Evolutionary conservation across 2,113 vertebrate genomes (phyloP).

Genomic region (Hemibagrus wyckioides): DNA sequence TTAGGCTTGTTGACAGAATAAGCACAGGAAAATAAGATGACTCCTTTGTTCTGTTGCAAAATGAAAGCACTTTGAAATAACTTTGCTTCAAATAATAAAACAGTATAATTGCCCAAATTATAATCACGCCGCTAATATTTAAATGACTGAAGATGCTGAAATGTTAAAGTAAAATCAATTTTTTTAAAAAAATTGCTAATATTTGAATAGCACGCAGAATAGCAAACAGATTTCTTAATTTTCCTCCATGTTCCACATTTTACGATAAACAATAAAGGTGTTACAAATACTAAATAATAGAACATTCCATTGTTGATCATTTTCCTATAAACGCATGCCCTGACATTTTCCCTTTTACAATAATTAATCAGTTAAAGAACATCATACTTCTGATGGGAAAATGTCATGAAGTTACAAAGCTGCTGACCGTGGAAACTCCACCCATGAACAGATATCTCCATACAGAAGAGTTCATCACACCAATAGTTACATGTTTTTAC

Average conservation of each 20-base stretch:
- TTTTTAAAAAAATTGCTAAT: background rate
- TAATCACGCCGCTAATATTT: background rate
- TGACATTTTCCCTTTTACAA: background rate
- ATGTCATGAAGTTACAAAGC: background rate
- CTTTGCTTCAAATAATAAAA: constrained; percentile 5
- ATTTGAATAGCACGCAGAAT: background rate
- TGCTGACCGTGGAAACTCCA: background rate
- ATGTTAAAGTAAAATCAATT: no score
- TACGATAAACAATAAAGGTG: background rate
- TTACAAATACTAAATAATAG: background rate
- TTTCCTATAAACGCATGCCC: background rate
- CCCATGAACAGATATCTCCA: background rate
- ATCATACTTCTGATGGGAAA: background rate
- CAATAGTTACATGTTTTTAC: background rate
- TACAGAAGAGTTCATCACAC: background rate
- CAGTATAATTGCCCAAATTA: constrained; percentile 10
- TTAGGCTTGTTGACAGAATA: constrained; percentile 69
- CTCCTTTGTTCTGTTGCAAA: constrained; percentile 6
- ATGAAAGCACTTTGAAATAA: constrained; percentile 8
- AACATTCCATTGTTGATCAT: background rate
- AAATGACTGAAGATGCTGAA: background rate
- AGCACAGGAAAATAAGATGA: constrained; percentile 60
- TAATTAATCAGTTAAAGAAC: background rate
- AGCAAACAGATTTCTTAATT: background rate
- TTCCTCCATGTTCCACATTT: background rate